Conservation (phyloP, 2,888 invertebrate genomes). For the Cantharis lateralis region DNA sequence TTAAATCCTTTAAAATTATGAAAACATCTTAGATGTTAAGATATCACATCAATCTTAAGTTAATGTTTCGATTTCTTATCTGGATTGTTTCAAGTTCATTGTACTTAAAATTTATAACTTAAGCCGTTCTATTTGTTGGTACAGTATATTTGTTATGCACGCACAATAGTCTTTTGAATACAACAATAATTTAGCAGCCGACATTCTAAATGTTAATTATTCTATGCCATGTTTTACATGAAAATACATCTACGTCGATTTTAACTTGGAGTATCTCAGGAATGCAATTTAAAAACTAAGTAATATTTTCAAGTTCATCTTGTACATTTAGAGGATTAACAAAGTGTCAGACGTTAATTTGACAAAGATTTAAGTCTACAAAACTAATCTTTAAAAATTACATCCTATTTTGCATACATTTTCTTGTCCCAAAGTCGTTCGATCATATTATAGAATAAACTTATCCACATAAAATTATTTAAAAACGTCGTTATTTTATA, state of each 20-base stretch:
- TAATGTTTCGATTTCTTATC: constrained; percentile 20
- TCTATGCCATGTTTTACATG: constrained; percentile 25
- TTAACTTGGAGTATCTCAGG: constrained; percentile 13
- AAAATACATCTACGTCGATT: constrained; percentile 26
- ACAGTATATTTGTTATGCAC: constrained; percentile 15
- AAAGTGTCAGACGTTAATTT: constrained; percentile 7
- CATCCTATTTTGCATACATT: not conserved
- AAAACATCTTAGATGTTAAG: constrained; percentile 14
- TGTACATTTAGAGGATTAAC: constrained; percentile 9
- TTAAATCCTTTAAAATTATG: constrained; percentile 15
- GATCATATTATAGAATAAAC: not conserved
- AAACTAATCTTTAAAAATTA: not conserved
- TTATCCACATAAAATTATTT: not conserved
- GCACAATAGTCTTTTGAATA: constrained; percentile 24
- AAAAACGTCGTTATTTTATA: not conserved
- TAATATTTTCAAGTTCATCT: not conserved
- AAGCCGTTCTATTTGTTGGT: constrained; percentile 12
- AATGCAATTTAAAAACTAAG: constrained; percentile 9
- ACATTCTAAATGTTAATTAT: constrained; percentile 25
- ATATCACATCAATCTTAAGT: constrained; percentile 22
- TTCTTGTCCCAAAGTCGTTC: not conserved
- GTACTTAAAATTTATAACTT: constrained; percentile 14
- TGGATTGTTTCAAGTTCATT: constrained; percentile 17
- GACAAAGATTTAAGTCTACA: not conserved
- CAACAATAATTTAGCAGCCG: constrained; percentile 22